Conservation (phyloP, 2,888 invertebrate genomes). For the Hydrotaea diabolus region DNA sequence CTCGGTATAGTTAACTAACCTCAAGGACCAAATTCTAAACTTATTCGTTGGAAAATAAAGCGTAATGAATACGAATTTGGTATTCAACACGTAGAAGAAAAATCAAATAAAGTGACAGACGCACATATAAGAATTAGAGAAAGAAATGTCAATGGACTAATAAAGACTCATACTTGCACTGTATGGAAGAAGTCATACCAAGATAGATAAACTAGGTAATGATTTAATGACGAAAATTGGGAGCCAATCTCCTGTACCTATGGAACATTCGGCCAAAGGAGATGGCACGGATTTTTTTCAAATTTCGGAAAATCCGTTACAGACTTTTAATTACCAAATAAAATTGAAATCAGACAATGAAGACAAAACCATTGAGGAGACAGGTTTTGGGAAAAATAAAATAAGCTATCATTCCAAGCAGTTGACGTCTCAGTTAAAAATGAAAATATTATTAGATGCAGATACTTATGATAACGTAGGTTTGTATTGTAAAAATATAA, state of each 20-base stretch:
- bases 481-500: too few relatives aligned
- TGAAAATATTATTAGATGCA: slow-evolving; percentile 5
- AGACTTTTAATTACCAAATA: too few relatives aligned
- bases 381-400: not conserved
- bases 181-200: not conserved
- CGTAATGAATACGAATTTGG: slow-evolving; percentile 44
- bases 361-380: not conserved
- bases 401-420: too few relatives aligned
- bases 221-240: not conserved
- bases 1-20: slow-evolving; percentile 38
- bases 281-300: not conserved
- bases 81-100: too few relatives aligned
- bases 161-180: not conserved
- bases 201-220: not conserved
- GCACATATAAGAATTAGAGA: slow-evolving; percentile 10
- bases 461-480: not conserved
- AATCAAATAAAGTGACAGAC: slow-evolving; percentile 21
- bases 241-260: not conserved
- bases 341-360: not conserved
- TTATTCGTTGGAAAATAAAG: slow-evolving; percentile 41
- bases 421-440: too few relatives aligned
- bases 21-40: slow-evolving; percentile 47
- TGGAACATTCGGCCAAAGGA: not conserved
- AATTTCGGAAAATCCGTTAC: not conserved
- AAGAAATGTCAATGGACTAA: not conserved